These are phyloP conservation scores for Otus scops DNA, from an alignment of 2,797 vertebrate species.

Conservation along the genomic window DNA sequence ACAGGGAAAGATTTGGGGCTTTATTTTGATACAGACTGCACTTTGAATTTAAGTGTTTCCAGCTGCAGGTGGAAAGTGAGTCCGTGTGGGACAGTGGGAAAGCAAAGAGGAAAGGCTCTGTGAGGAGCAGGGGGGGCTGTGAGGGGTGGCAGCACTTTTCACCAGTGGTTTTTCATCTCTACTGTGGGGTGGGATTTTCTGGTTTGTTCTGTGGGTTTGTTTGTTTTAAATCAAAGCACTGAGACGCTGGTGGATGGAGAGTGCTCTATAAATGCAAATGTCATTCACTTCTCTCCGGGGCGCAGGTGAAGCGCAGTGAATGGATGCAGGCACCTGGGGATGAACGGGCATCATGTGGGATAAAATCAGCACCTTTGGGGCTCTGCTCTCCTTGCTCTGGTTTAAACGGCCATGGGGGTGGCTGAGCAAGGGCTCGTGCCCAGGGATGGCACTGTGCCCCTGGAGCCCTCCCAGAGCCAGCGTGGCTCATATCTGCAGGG, in stretches of 20 bases:
- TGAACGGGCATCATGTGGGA: accelerated
- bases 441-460: accelerated
- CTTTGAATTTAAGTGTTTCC: background rate
- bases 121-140: background rate
- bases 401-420: accelerated
- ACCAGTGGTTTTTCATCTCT: background rate
- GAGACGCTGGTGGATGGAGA: background rate
- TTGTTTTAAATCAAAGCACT: background rate
- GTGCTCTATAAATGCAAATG: background rate
- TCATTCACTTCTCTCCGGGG: background rate
- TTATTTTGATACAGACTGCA: background rate
- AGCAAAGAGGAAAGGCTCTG: background rate
- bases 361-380: background rate
- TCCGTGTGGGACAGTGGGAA: background rate
- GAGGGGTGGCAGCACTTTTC: background rate
- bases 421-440: background rate
- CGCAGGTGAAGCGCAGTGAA: background rate
- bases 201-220: background rate
- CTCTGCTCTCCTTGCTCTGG: background rate
- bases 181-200: background rate
- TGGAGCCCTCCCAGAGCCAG: background rate
- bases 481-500: accelerated
- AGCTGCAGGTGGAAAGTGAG: background rate
- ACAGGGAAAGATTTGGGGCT: background rate
- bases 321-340: accelerated